phyloP scores from a whole-genome alignment of 2,797 vertebrate genomes.

The Pseudotriccus pelzelni region DNA sequence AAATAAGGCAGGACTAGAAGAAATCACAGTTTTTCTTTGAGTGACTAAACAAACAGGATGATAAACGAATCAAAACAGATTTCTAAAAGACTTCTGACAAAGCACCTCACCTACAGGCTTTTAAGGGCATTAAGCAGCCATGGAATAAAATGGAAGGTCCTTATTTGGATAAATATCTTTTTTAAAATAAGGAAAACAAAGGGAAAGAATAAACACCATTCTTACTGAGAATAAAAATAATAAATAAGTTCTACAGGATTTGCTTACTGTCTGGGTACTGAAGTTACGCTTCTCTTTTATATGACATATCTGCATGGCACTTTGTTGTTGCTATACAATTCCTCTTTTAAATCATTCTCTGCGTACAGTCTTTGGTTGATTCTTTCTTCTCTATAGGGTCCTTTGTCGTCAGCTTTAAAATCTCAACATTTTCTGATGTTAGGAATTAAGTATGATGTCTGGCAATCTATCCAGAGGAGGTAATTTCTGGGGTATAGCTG shows the following conservation, averaged over 20 bases:
- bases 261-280: neutral
- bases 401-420: neutral
- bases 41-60: rapidly evolving
- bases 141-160: neutral
- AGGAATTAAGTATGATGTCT: neutral
- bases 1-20: neutral
- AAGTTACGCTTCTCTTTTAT: neutral
- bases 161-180: neutral
- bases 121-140: neutral
- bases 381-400: neutral
- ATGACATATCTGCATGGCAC: neutral
- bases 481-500: neutral
- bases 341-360: neutral
- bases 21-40: neutral
- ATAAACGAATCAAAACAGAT: neutral
- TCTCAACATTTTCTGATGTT: neutral
- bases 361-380: rapidly evolving
- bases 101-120: neutral
- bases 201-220: rapidly evolving
- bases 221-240: neutral
- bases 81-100: neutral
- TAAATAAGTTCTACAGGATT: neutral
- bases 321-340: neutral
- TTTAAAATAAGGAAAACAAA: neutral
- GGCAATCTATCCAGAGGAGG: neutral